phyloP scores from a whole-genome alignment of 2,888 invertebrate genomes.

The Pedicia rivosa region DNA sequence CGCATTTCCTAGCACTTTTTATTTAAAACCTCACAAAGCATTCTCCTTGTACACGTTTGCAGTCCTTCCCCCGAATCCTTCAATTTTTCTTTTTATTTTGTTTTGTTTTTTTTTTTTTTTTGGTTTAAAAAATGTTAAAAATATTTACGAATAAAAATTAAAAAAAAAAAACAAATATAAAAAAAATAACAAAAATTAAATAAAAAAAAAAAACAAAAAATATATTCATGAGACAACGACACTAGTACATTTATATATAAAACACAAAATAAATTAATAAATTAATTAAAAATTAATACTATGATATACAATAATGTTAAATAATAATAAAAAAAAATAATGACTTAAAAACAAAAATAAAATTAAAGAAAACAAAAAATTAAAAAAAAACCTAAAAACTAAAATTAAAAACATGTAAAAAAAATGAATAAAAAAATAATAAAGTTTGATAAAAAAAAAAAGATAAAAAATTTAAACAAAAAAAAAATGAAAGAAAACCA shows the following conservation, averaged over 20 bases:
- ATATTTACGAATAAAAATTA: conserved; percentile 14
- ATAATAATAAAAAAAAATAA: too few species aligned
- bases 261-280: not conserved
- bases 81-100: too few species aligned
- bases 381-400: not conserved
- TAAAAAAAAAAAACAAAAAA: conserved; percentile 9
- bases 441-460: not conserved
- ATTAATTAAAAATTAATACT: conserved; percentile 1
- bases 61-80: too few species aligned
- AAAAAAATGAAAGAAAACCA: not conserved
- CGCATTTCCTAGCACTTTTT: too few species aligned
- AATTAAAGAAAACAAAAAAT: too few species aligned
- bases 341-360: too few species aligned
- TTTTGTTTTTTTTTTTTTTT: too few species aligned
- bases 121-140: conserved; percentile 16
- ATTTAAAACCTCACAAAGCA: too few species aligned
- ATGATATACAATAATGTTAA: conserved; percentile 3
- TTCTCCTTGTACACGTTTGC: too few species aligned
- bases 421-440: not conserved
- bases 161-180: conserved; percentile 10
- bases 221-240: conserved; percentile 13
- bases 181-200: conserved; percentile 11
- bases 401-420: not conserved
- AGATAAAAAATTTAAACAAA: not conserved
- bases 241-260: conserved; percentile 13